Evolutionary conservation across 2,888 invertebrate genomes (phyloP), one percentile per base, ranked within the genome.

Genomic region (Anorthoa munda): DNA sequence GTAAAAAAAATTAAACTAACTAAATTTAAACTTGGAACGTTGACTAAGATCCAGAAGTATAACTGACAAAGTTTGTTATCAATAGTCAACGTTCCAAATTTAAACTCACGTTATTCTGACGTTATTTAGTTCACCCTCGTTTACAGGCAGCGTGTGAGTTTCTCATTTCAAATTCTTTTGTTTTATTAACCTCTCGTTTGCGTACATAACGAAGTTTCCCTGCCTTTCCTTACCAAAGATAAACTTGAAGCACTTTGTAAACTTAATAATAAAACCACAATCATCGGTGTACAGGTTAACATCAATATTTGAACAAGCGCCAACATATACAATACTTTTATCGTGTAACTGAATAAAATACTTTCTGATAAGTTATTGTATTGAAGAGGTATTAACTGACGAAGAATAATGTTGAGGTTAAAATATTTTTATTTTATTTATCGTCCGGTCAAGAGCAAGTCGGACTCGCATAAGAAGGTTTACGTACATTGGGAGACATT

Each of bases 241-340:
- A 69, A 81, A 69, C 61, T 75, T 53, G 21, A 53, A 66, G 56
- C 61, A 50, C 56, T 75, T 69, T 17, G 46, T 45, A 56, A 78
- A 82, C 53, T 79, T 69, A 51, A 26, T 82, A 66, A 79, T 53
- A 45, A 58, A 69, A 81, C 60, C 26, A 46, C 51, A 46, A 76
- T 76, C 58, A 67, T 55, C 26, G 2, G 50, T 18, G 46, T 21
- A 21, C 51, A 59, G 31, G 51, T 45, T 55, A 72, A 46, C 31
- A 50, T 50, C 39, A 56, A 61, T 72, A 75, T 79, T 79, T 50
- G 26, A 61, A 61, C 61, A 17, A 46, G 17, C 61, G 21, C 21
- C 45, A 72, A 50, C 26, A n/a, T 72, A 45, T 39, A 23, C 23
- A 3, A 59, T 46, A n/a, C n/a, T n/a, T n/a, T 53, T 51, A 53